phyloP scores from a whole-genome alignment of 2,888 invertebrate species.

The Calameuta filiformis region DNA sequence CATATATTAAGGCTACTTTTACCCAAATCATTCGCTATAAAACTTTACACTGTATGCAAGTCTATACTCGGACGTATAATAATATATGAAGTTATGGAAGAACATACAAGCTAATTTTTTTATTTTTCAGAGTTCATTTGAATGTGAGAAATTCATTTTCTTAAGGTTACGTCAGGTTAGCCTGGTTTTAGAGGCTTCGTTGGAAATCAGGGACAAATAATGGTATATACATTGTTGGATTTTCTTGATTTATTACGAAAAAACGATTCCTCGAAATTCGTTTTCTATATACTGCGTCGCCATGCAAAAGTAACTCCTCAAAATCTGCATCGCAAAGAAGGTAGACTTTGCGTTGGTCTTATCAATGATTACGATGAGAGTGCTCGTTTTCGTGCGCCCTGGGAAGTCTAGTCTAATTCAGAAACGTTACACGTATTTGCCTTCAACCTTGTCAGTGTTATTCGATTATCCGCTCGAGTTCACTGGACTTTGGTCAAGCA shows the following conservation, averaged over 20 bases:
- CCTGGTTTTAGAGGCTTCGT: neutral
- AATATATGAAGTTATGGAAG: neutral
- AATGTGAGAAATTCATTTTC: neutral
- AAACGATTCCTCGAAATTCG: neutral
- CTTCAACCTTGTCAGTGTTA: neutral
- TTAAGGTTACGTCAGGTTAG: neutral
- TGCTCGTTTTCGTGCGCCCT: neutral
- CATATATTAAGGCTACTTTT: neutral
- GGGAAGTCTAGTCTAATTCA: neutral
- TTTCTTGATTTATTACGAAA: neutral
- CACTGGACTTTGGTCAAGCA: neutral
- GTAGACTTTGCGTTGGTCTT: neutral
- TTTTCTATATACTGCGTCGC: neutral
- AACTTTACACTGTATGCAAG: neutral
- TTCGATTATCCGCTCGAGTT: neutral
- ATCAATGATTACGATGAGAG: neutral
- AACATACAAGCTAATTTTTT: neutral
- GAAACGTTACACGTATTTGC: neutral
- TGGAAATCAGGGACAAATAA: neutral
- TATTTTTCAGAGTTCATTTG: neutral
- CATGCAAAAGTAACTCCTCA: neutral
- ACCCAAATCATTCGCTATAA: neutral
- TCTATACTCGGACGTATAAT: neutral
- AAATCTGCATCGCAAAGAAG: neutral
- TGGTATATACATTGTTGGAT: neutral